Base-by-base conservation (phyloP, 2,888 invertebrate genomes). In the Periphyllus acericola region DNA sequence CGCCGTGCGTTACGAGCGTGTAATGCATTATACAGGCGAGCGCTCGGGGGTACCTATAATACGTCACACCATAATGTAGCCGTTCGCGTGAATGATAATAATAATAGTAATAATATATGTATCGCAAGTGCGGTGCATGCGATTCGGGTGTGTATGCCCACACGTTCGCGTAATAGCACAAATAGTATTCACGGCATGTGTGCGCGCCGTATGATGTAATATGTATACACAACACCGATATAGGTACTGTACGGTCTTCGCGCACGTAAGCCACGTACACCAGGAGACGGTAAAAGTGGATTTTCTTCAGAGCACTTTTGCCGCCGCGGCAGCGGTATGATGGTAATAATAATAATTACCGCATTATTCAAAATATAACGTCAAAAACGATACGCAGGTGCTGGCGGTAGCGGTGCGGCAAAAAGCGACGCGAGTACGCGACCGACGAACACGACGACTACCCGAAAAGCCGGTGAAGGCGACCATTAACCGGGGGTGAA, bases 301-400 rank as follows among this genome's bases (percentile, higher is more conserved):
- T 66, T 66, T 80, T 80, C 80, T 80, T 80, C n/a, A 11, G 60
- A 66, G 72, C 34, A 34, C 72, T 21, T 32, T 29, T 32, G 25
- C 55, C 25, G 29, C 5, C 52, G 25, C 32, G 80, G 32, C 36
- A 36, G 19, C n/a, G 55, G 79, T 34, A 46, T 46, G 9, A 25
- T 25, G 3, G 34, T 34, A 80, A 79, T 46, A 40, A 81, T 32
- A 79, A 80, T 46, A 52, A 82, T 82, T 46, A 71, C 32, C 71
- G 82, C 82, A 71, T 82, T 71, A 82, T 82, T 82, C 71, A 82
- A 82, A 60, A 60, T 60, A 71, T 52, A 82, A 71, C 71, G 82
- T 82, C 82, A 71, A 82, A 82, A 71, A 82, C 82, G 71, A 71
- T 71, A 71, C 82, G 36, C 82, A 82, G 82, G 82, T 82, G 71